Percentiles rank a stretch among this genome's conserved stretches.
phyloP scores from a whole-genome alignment of 2,888 invertebrate genomes.

The Drosophila nr. perissopoda region DNA sequence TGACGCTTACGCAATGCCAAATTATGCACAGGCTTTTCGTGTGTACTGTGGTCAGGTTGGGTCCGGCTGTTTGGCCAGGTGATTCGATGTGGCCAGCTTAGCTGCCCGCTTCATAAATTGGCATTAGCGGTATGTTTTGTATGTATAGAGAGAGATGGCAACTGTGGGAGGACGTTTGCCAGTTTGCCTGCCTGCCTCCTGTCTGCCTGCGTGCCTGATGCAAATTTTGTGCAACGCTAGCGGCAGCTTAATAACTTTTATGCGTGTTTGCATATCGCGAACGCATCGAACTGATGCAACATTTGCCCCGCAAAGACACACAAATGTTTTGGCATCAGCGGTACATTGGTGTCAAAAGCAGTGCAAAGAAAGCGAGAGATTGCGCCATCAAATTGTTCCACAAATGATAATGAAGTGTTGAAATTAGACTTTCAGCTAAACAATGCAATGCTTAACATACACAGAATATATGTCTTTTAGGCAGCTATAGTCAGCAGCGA shows the following conservation, averaged over 20 bases:
- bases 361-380: background rate
- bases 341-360: conserved; percentile 11
- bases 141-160: background rate
- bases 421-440: background rate
- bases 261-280: conserved; percentile 79
- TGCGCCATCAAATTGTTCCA: background rate
- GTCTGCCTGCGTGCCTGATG: conserved; percentile 44
- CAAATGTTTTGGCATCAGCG: background rate
- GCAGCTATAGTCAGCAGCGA: background rate
- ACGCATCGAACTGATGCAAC: conserved; percentile 61
- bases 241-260: conserved; percentile 78
- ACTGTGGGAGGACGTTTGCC: background rate
- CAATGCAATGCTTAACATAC: background rate
- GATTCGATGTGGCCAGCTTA: conserved; percentile 44
- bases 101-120: conserved; percentile 69
- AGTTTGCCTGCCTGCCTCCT: background rate
- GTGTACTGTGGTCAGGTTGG: conserved; percentile 16
- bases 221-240: conserved; percentile 57
- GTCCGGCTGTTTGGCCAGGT: conserved; percentile 11
- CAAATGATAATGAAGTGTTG: background rate
- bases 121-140: conserved; percentile 59
- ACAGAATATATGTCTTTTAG: background rate
- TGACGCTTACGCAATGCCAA: conserved; percentile 73
- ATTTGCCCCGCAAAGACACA: conserved; percentile 21
- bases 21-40: conserved; percentile 67